Conservation (phyloP, 2,797 vertebrate genomes). For the Lycodopsis pacificus region DNA sequence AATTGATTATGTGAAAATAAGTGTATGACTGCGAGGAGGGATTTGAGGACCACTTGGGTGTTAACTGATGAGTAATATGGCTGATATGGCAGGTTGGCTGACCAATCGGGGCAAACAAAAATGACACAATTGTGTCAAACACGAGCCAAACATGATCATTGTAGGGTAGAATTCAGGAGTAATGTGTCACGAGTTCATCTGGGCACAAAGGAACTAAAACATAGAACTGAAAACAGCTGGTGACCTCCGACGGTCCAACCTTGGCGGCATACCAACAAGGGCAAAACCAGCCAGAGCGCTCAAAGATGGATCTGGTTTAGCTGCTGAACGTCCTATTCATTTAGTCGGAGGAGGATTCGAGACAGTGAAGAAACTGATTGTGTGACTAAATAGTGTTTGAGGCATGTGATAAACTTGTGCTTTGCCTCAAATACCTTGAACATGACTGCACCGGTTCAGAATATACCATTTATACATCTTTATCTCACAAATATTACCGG, state of each 20-base stretch:
- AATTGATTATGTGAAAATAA: slow-evolving; percentile 4
- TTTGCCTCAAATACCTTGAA: neutral
- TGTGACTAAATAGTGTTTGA: slow-evolving; percentile 10
- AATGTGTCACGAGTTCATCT: neutral
- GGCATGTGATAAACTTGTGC: neutral
- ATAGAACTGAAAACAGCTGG: slow-evolving; percentile 8
- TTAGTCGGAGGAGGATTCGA: neutral
- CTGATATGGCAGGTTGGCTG: neutral
- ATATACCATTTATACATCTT: neutral
- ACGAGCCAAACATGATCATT: slow-evolving; percentile 7
- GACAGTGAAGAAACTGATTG: neutral
- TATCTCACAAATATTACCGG: slow-evolving; percentile 10
- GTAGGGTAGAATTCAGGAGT: neutral
- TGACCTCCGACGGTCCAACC: slow-evolving; percentile 14
- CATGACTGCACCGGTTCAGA: neutral
- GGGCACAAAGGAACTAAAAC: neutral
- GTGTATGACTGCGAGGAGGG: neutral
- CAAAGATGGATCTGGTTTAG: neutral
- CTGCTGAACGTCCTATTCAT: neutral
- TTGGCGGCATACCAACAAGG: neutral
- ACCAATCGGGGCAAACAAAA: neutral
- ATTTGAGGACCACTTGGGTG: neutral
- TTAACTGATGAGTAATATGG: neutral
- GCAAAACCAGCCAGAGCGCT: neutral
- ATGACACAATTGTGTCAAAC: neutral